Evolutionary conservation across 2,113 vertebrate genomes (phyloP).

Genomic region (Sclerurus mexicanus): DNA sequence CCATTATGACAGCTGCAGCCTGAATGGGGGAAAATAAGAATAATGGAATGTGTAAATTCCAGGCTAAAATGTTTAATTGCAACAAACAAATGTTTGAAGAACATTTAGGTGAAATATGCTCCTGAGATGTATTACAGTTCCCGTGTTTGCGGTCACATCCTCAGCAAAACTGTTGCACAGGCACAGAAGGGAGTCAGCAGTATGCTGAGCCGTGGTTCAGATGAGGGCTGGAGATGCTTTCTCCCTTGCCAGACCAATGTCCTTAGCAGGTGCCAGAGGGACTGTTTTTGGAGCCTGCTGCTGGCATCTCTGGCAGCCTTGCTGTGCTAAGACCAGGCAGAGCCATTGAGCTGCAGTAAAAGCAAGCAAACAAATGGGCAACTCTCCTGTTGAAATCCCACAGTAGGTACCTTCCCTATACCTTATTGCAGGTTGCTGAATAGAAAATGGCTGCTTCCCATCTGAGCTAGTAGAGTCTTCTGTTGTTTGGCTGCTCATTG

Average conservation of each 20-base stretch:
- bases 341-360: neutral
- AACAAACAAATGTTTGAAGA: constrained; percentile 57
- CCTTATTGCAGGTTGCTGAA: neutral
- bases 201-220: neutral
- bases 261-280: neutral
- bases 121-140: neutral
- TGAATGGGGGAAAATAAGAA: constrained; percentile 49
- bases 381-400: neutral
- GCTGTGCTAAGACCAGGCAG: neutral
- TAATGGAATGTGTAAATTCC: constrained; percentile 59
- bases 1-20: constrained; percentile 53
- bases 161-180: neutral
- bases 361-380: neutral
- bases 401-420: neutral
- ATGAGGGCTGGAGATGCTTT: neutral
- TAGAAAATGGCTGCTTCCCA: neutral
- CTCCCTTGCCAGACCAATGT: neutral
- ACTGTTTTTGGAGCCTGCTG: neutral
- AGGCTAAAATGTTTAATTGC: constrained; percentile 57
- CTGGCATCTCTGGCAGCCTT: neutral
- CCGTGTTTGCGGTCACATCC: neutral
- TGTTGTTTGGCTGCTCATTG: neutral
- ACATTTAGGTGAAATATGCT: constrained; percentile 21
- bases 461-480: neutral
- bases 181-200: neutral